Evolutionary conservation across 2,113 vertebrate genomes (phyloP).

Genomic region (Polypterus bichir): DNA sequence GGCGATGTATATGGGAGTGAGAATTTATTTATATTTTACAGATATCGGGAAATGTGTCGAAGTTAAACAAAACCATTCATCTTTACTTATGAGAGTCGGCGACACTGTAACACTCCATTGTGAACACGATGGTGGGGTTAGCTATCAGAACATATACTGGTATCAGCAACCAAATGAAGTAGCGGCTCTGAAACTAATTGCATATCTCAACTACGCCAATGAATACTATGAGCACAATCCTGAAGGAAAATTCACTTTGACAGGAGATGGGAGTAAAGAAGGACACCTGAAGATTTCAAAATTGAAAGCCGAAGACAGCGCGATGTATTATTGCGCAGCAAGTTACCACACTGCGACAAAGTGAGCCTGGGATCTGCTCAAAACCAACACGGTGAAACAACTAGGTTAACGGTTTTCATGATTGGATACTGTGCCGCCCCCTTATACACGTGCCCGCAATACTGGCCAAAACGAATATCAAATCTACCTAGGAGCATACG

Average conservation of each 20-base stretch:
- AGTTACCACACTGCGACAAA: background rate
- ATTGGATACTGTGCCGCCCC: no score
- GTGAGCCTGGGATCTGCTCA: no score
- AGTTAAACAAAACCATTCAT: no score
- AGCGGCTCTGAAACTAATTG: slow-evolving; percentile 22
- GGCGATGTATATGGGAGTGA: no score
- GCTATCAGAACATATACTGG: slow-evolving; percentile 29
- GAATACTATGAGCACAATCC: slow-evolving; percentile 14
- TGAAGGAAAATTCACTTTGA: slow-evolving; percentile 6
- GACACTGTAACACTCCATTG: slow-evolving; percentile 19
- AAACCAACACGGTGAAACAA: no score
- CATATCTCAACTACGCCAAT: slow-evolving; percentile 3
- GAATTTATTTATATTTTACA: no score
- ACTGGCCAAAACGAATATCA: no score
- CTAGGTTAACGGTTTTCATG: no score
- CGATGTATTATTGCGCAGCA: slow-evolving; percentile 26
- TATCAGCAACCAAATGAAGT: slow-evolving; percentile 16
- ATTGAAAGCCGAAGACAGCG: slow-evolving; percentile 19
- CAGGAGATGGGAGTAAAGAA: slow-evolving; percentile 11
- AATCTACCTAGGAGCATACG: no score
- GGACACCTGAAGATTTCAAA: slow-evolving; percentile 13
- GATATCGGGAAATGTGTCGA: no score
- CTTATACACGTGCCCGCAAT: no score
- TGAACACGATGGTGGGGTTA: slow-evolving; percentile 6
- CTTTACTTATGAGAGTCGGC: background rate